Base-by-base conservation (phyloP, 2,113 vertebrate species). In the Seriola aureovittata region DNA sequence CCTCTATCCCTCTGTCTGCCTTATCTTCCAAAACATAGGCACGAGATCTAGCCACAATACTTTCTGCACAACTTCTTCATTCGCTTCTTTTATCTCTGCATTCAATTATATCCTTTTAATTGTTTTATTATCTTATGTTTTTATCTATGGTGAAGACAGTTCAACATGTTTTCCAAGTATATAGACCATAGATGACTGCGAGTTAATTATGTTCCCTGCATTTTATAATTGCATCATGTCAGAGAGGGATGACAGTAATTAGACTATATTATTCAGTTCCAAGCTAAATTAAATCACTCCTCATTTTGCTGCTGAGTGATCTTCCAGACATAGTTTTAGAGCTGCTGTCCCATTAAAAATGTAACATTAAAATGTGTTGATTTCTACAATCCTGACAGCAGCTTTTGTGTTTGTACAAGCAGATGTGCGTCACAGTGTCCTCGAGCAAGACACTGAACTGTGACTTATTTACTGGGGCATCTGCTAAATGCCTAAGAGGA, bases 361-460 rank as follows among this genome's bases (percentile, higher is more conserved):
- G 17, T 52, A 52, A 21, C 17, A 52, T 7, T 21, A 1, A 52
- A 21, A 52, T 21, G 50, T 52, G 17, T 52, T 38, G 8, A 5
- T 38, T 38, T 48, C 9, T 17, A 52, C 50, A 52, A 7, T 54
- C 21, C 52, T 54, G 21, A 36, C 21, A 36, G 62, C 25, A 71
- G 29, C 16, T 17, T 60, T 44, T 14, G 52, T 75, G 55, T 16
- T 34, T 17, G 7, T 14, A 3, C 13, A 14, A 13, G 14, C 10
- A 46, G 40, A 17, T 48, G 5, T 55, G 23, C 62, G 74, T 62
- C 16, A 65, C 17, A 84, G 52, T 72, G 13, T 75, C 60, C 13
- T 63, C 12, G 21, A 48, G 54, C n/a, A 44, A 25, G 9, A 64
- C 59, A 36, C 34, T 86, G 71, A 86, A 67, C 86, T 59, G 19